Evolutionary conservation across 2,797 vertebrate genomes (phyloP), one percentile per base, ranked within the genome.

Genomic region (Triplophysa bombifrons): DNA sequence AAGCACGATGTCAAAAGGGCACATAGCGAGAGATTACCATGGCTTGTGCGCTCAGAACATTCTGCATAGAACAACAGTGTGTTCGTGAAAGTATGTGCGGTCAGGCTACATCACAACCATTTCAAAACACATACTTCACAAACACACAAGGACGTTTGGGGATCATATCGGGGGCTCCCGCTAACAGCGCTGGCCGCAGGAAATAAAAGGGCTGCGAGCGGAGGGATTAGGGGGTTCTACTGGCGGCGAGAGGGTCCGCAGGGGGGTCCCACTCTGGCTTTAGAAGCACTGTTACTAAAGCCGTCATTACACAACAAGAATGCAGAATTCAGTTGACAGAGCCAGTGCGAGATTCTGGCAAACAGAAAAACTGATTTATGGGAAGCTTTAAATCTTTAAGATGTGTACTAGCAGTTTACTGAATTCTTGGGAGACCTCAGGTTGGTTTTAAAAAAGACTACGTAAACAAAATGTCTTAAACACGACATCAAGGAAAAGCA

Each of bases 1-100:
- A 89, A 85, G 84, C 83, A 85, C 87, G 86, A 89, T 88, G 89
- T 89, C 90, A 91, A 90, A 89, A 88, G 91, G 87, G 84, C 87
- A 85, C 82, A 88, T 80, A 85, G 81, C 70, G 60, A 87, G 82
- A 88, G 89, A 91, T 91, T 88, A 92, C 87, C 82, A 84, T 84
- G 84, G 78, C 80, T 82, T 83, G 82, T 85, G 82, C 66, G 81
- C 72, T 87, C 74, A 86, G 64, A 48, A 77, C 19, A 67, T 27
- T 56, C 60, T 2, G 30, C 48, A 55, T n/a, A 60, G 27, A 41
- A 30, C 58, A n/a, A 30, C 69, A 2, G 75, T n/a, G 25, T n/a
- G 38, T 12, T 38, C 63, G 44, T 58, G 46, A 25, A 55, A 64
- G 70, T 72, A 41, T 65, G 53, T 60, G 65, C 41, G 66, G 41